Conservation (phyloP, 2,888 invertebrate species). For the Drosophila testacea region DNA sequence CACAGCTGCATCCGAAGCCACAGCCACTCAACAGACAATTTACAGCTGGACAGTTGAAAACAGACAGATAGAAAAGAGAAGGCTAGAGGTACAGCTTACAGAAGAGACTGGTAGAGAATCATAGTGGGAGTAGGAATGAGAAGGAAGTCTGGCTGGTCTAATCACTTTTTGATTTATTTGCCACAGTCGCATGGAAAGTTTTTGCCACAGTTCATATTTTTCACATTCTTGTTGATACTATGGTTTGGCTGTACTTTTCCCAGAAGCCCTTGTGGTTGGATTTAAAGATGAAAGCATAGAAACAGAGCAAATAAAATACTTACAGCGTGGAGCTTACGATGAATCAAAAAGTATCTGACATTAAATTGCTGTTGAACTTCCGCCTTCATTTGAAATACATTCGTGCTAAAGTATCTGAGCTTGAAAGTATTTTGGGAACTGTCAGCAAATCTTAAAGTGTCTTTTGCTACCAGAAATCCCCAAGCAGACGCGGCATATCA, state of each 20-base stretch:
- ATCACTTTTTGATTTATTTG: slow-evolving; percentile 79
- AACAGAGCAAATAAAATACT: not conserved
- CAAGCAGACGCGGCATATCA: slow-evolving; percentile 37
- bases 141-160: slow-evolving; percentile 50
- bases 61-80: slow-evolving; percentile 27
- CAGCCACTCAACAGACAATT: slow-evolving; percentile 77
- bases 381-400: slow-evolving; percentile 11
- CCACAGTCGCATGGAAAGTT: slow-evolving; percentile 54
- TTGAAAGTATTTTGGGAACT: slow-evolving; percentile 11
- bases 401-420: not conserved
- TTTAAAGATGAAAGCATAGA: slow-evolving; percentile 1
- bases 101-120: not conserved
- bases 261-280: slow-evolving; percentile 46
- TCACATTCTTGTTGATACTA: slow-evolving; percentile 33
- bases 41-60: slow-evolving; percentile 63
- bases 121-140: not conserved
- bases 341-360: slow-evolving; percentile 15
- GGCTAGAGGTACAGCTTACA: slow-evolving; percentile 4
- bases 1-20: slow-evolving; percentile 19
- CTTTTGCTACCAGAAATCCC: slow-evolving; percentile 29
- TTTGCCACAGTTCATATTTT: slow-evolving; percentile 64
- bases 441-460: slow-evolving; percentile 51
- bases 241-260: slow-evolving; percentile 18
- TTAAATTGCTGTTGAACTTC: slow-evolving; percentile 17
- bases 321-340: slow-evolving; percentile 2